Conservation (phyloP, 2,113 vertebrate species). For the Rhabdornis inornatus region DNA sequence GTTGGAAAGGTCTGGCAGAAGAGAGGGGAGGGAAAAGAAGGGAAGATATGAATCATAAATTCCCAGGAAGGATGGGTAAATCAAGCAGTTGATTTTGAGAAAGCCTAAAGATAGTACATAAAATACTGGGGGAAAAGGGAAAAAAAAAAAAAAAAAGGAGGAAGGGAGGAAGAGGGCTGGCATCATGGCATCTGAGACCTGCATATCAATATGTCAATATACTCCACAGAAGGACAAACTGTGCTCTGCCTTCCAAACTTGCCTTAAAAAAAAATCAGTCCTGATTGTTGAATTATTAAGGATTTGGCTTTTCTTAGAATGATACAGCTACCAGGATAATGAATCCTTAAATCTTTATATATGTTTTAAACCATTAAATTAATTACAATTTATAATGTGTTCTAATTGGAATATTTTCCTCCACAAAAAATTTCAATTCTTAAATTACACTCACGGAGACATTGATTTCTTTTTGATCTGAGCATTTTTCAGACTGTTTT, state of each 20-base stretch:
- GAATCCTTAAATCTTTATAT: background rate
- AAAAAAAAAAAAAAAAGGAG: background rate
- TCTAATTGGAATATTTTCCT: background rate
- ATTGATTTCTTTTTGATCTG: background rate
- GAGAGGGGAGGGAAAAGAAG: background rate
- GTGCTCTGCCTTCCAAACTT: background rate
- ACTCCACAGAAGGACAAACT: background rate
- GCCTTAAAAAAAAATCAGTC: background rate
- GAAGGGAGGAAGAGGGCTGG: background rate
- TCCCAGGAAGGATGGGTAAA: constrained; percentile 66
- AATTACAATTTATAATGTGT: background rate
- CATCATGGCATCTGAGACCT: background rate
- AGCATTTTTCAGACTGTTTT: background rate
- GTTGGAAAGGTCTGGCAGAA: constrained; percentile 62
- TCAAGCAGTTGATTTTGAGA: constrained; percentile 63
- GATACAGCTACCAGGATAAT: background rate
- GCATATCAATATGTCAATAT: background rate
- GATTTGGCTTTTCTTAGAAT: background rate
- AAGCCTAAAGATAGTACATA: constrained; percentile 40
- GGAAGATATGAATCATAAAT: constrained; percentile 69
- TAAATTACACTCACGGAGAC: background rate
- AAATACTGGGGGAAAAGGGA: background rate
- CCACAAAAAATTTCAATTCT: background rate
- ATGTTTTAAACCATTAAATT: background rate
- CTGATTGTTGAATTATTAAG: background rate